Evolutionary conservation across 2,888 invertebrate genomes (phyloP), one percentile per base, ranked within the genome.

Genomic region (Stegana nigrithorax): DNA sequence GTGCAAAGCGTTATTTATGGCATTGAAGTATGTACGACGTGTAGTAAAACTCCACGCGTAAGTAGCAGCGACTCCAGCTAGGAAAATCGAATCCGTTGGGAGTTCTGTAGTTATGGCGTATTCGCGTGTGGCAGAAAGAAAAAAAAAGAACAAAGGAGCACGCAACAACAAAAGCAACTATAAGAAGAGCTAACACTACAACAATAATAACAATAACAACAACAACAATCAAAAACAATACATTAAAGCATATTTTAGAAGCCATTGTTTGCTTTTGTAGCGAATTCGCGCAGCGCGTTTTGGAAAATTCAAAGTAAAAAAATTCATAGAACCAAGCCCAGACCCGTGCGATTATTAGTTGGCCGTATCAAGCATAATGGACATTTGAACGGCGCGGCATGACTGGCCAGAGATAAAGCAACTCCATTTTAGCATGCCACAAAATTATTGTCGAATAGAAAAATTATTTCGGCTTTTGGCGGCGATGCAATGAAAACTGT

Each of bases 1-100:
- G 78, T 78, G 78, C 77, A 82, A 81, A 82, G 72, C 75, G 80
- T 83, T 80, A 81, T 82, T 81, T 82, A 81, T 76, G 80, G 75
- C 75, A 63, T n/a, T n/a, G n/a, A n/a, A n/a, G n/a, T n/a, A n/a
- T n/a, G n/a, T 71, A 68, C 67, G 39, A 59, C 61, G 3, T 19
- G 8, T 12, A 3, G 2, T 44, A 19, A 44, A 19, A 19, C 17
- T n/a, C 14, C 14, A 19, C 14, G 44, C 2, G 44, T 1, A 45
- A 8, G 23, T 21, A 21, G 45, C 19, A 21, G 4, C n/a, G 44
- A 4, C 39, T 45, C 6, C 2, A 3, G 4, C n/a, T 45, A 45
- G 45, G 19, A 45, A 21, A 23, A 32, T n/a, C 17, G 39, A 14
- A 39, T 39, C 14, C 39, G n/a, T 39, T 59, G 45, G 56, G 36